A percentile compares a stretch with the other conserved stretches of the same genome.
phyloP scores from a whole-genome alignment of 1,140 invertebrate genomes.

The Parapsyche elsis region DNA sequence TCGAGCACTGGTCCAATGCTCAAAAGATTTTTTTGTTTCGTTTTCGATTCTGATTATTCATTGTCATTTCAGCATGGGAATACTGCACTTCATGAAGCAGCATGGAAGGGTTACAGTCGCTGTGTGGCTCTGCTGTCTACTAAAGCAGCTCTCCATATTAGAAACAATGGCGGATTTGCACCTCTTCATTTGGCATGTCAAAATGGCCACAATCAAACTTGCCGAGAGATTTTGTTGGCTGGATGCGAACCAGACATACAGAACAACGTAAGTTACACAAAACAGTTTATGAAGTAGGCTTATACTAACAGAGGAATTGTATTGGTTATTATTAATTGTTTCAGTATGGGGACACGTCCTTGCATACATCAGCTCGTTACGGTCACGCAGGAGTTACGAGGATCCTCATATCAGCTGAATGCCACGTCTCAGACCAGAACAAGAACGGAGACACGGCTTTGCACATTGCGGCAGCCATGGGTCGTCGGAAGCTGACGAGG shows the following conservation, averaged over 20 bases:
- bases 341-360: slow-evolving; percentile 94
- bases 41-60: no score
- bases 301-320: slow-evolving; percentile 33
- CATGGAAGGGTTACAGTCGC: slow-evolving; percentile 93
- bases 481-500: slow-evolving; percentile 88
- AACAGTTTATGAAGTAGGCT: neutral
- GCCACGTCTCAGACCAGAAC: slow-evolving; percentile 89
- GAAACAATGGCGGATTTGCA: slow-evolving; percentile 91
- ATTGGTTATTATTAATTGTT: slow-evolving; percentile 58
- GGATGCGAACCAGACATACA: slow-evolving; percentile 89
- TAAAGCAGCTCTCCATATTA: slow-evolving; percentile 77
- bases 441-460: slow-evolving; percentile 96
- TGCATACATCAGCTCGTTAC: slow-evolving; percentile 94
- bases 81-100: slow-evolving; percentile 91
- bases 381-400: slow-evolving; percentile 96
- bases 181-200: slow-evolving; percentile 95
- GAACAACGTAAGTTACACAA: slow-evolving; percentile 81
- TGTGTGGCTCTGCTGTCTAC: slow-evolving; percentile 81
- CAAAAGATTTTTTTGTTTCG: no score
- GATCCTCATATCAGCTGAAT: slow-evolving; percentile 91
- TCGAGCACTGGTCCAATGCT: no score
- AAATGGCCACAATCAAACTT: slow-evolving; percentile 96
- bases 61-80: slow-evolving; percentile 83
- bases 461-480: slow-evolving; percentile 95
- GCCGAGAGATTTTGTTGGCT: slow-evolving; percentile 86